phyloP scores from a whole-genome alignment of 2,888 invertebrate species.

The Thyatira batis region DNA sequence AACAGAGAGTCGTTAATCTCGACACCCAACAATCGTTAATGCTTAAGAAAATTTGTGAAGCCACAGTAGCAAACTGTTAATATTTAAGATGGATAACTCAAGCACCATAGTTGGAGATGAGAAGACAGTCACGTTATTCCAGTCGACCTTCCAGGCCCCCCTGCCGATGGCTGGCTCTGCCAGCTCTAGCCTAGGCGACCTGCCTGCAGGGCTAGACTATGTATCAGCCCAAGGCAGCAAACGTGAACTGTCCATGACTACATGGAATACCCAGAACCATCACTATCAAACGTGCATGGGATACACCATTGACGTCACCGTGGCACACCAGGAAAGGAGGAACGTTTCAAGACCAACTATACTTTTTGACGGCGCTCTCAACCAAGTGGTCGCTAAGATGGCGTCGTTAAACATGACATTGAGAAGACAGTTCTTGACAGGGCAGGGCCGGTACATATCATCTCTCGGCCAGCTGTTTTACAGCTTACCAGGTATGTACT shows the following conservation, averaged over 20 bases:
- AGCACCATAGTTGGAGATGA: too few species aligned
- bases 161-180: conserved; percentile 1
- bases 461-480: not conserved
- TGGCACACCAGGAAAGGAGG: not conserved
- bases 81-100: too few species aligned
- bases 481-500: not conserved
- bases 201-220: not conserved
- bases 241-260: not conserved
- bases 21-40: not conserved
- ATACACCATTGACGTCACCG: not conserved
- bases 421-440: not conserved
- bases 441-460: not conserved
- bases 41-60: conserved; percentile 2
- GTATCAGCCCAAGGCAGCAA: not conserved
- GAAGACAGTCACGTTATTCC: too few species aligned
- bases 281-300: not conserved
- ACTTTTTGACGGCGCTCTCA: not conserved
- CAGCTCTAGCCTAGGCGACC: not conserved
- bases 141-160: conserved; percentile 1
- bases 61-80: not conserved
- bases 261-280: conserved; percentile 1
- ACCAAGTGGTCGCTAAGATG: not conserved
- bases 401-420: not conserved
- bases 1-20: not conserved
- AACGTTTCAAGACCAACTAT: not conserved